These are phyloP conservation scores for Sitobion miscanthi DNA, from an alignment of 1,140 invertebrate species.

Conservation along the genomic window DNA sequence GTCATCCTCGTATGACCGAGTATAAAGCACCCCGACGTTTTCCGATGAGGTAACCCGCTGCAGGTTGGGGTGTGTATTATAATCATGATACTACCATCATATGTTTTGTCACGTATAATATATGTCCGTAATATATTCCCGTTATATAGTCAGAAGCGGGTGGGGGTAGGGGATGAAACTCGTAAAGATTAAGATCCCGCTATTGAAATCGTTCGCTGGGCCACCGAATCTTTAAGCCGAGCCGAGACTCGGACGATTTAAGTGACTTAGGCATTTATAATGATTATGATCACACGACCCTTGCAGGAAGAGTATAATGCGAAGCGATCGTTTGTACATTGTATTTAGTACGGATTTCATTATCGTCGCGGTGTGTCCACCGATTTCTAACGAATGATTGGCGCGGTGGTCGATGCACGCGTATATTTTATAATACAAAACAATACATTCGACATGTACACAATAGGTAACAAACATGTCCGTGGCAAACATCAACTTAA, in stretches of 20 bases:
- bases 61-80: neutral
- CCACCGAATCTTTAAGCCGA: neutral
- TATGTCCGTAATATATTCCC: neutral
- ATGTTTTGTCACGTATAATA: neutral
- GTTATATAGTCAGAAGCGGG: neutral
- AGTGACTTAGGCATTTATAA: neutral
- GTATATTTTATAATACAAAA: neutral
- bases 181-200: neutral
- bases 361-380: neutral
- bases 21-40: neutral
- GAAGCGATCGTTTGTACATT: neutral
- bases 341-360: neutral
- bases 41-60: neutral
- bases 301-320: neutral
- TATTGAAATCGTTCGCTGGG: neutral
- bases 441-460: neutral
- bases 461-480: too few species aligned
- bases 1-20: neutral
- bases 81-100: neutral
- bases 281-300: neutral
- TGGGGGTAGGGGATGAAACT: neutral
- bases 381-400: neutral
- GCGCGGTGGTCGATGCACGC: too few species aligned
- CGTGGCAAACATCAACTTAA: too few species aligned
- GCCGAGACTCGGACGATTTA: neutral